Base-by-base conservation (phyloP, 2,888 invertebrate genomes). In the Drosophila subsilvestris region DNA sequence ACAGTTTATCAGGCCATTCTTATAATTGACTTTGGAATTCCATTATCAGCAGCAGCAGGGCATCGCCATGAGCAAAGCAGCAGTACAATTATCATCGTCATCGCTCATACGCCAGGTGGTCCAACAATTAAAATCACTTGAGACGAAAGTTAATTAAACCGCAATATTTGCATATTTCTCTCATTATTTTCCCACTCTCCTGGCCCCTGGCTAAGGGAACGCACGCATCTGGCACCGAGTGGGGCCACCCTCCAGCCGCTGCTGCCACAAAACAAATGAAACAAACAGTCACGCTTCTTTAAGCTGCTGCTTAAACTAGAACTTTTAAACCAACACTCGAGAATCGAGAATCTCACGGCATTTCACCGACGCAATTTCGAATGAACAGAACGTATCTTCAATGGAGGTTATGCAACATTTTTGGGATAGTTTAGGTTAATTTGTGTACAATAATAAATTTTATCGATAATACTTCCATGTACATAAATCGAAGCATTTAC, bases 81-180 rank as follows among this genome's bases (percentile, higher is more conserved):
- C 12, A 9, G 12, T 7, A 51, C 9, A 5, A 14, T 18, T 48
- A 53, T 68, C 22, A 17, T 32, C 9, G 37, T 27, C 63, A 75
- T 76, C 62, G 69, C 73, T 76, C 77, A 85, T 82, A 70, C 83
- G 86, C 80, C 80, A 63, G 63, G 56, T 70, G 80, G 68, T 32
- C 63, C 57, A 58, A 75, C 83, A 83, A 83, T 83, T 83, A 83
- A 87, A 87, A 74, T 50, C 73, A 43, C 47, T 73, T 63, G 56
- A 72, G 77, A 63, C 69, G 75, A 37, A 37, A 85, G 67, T 88
- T 85, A 88, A 85, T 85, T 85, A 85, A 85, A 86, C 87, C 87
- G 82, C 88, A 80, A 88, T 88, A 88, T 85, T 85, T 80, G 78
- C 84, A 85, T 86, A 81, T 79, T 86, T 76, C 75, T 63, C 60